phyloP scores from a whole-genome alignment of 2,888 invertebrate genomes.

The Arge pagana region DNA sequence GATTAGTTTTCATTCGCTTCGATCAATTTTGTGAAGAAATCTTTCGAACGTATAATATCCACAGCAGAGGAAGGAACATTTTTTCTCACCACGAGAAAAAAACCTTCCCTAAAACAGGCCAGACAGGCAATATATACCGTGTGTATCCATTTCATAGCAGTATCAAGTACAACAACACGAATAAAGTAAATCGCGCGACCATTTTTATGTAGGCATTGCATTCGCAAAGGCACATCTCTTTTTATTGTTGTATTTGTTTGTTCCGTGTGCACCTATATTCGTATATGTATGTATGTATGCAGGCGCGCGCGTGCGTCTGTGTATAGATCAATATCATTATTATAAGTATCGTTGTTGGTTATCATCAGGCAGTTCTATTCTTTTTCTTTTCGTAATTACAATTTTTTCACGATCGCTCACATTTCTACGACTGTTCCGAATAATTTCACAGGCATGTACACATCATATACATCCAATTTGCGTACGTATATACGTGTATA shows the following conservation, averaged over 20 bases:
- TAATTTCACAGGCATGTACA: no score
- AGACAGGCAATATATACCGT: neutral
- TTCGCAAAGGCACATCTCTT: conserved; percentile 1
- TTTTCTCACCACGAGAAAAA: conserved; percentile 49
- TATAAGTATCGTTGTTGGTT: no score
- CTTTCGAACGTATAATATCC: no score
- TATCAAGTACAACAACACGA: neutral
- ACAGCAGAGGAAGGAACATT: conserved; percentile 49
- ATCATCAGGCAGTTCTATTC: neutral
- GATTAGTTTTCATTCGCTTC: conserved; percentile 25
- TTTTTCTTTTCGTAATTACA: neutral
- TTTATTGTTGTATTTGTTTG: no score
- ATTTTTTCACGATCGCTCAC: no score
- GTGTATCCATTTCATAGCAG: neutral
- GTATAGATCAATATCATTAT: neutral
- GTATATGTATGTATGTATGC: neutral
- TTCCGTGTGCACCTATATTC: no score
- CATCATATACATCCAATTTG: no score
- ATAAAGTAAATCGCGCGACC: neutral
- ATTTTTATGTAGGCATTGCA: no score
- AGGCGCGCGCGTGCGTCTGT: neutral
- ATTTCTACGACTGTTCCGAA: no score
- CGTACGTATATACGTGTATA: no score
- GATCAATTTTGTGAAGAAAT: no score
- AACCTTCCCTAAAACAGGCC: conserved; percentile 41